Percentiles rank a stretch among this genome's conserved stretches.
Evolutionary conservation across 2,797 vertebrate species (phyloP).

Genomic region (Xiphorhynchus erythropygius): DNA sequence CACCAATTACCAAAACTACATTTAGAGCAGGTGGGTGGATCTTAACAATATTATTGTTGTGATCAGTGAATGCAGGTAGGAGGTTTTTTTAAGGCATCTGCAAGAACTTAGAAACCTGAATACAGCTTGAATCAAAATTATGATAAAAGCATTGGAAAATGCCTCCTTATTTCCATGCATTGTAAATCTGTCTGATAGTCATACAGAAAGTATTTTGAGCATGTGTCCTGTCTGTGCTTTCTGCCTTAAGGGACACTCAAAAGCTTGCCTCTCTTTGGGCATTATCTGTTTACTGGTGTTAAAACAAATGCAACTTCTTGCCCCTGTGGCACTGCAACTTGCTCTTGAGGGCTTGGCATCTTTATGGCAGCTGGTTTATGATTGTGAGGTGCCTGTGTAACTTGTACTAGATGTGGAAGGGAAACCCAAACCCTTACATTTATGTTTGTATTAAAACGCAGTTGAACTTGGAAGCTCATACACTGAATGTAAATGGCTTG

Average conservation of each 20-base stretch:
- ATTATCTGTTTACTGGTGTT: not conserved
- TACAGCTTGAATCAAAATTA: not conserved
- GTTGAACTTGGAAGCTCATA: not conserved
- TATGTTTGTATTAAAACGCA: not conserved
- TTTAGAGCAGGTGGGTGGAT: not conserved
- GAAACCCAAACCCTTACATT: accelerated
- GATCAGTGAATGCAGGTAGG: not conserved
- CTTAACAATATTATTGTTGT: not conserved
- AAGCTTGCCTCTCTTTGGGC: not conserved
- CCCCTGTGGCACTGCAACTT: accelerated
- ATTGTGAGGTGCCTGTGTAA: not conserved
- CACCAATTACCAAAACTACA: not conserved
- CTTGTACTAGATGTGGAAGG: not conserved
- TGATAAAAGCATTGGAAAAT: not conserved
- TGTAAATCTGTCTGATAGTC: not conserved
- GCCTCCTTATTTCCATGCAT: not conserved
- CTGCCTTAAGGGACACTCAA: not conserved
- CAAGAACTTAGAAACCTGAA: not conserved
- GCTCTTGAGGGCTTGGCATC: accelerated
- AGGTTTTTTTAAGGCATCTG: not conserved
- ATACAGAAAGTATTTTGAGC: not conserved
- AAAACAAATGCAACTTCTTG: not conserved
- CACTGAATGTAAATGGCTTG: not conserved
- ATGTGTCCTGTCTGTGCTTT: not conserved
- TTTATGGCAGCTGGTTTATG: not conserved